Evolutionary conservation across 2,113 vertebrate species (phyloP).

Genomic region (Grammomys dolichurus): DNA sequence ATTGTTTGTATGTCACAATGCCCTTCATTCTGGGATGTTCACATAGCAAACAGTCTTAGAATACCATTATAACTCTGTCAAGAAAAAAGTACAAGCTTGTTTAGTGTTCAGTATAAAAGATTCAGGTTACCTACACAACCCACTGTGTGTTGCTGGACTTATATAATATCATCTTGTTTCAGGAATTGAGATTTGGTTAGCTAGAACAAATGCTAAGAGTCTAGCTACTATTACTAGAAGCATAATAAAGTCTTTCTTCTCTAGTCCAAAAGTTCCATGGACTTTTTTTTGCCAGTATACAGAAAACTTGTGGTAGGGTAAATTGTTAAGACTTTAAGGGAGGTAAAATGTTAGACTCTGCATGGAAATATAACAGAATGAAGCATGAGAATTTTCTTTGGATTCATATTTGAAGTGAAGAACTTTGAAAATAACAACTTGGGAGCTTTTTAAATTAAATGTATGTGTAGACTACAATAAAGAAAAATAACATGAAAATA

Average conservation of each 20-base stretch:
- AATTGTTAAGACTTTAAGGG: neutral
- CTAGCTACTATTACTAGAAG: neutral
- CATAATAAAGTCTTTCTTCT: neutral
- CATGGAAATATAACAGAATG: neutral
- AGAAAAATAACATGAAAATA: neutral
- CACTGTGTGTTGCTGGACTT: neutral
- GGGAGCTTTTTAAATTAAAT: neutral
- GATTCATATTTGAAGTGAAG: neutral
- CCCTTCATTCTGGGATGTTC: neutral
- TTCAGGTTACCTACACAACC: neutral
- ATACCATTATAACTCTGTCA: neutral
- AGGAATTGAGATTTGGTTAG: neutral
- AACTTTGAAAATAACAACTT: slow-evolving; percentile 1
- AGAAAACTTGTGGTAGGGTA: neutral
- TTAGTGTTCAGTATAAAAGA: slow-evolving; percentile 39
- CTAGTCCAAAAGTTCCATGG: neutral
- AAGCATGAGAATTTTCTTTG: neutral
- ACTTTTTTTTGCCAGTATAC: neutral
- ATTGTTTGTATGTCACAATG: neutral
- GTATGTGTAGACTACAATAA: neutral
- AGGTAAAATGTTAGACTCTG: neutral
- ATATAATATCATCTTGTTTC: neutral
- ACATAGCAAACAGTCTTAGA: neutral
- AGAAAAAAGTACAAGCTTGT: neutral
- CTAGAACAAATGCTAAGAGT: neutral